Base-by-base conservation (phyloP, 2,113 vertebrate species). In the Sporophila hypoxantha region DNA sequence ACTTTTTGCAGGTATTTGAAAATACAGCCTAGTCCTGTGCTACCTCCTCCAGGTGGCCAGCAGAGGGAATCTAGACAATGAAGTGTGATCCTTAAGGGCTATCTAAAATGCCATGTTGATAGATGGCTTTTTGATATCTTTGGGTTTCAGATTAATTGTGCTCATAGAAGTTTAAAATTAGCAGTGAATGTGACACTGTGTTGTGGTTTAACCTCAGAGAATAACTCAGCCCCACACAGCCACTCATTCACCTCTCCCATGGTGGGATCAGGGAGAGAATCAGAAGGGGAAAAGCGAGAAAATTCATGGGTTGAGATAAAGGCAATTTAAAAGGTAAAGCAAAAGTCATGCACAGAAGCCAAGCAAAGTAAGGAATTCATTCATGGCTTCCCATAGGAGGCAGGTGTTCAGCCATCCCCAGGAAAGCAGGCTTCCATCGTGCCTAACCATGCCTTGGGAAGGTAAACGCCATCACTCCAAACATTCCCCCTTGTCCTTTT, bases 21-120 rank as follows among this genome's bases (percentile, higher is more conserved):
- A 87, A 65, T 39, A 11, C 37, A 77, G 19, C 22, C 34, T 39
- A 50, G 30, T 69, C 27, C 23, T 91, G 71, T 76, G 60, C 42
- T 82, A 50, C n/a, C 57, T 90, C 39, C 65, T 81, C 29, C 41
- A 46, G 39, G 47, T 85, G 85, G 46, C 76, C 85, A 76, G 44
- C 47, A 83, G 85, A 83, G 80, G 76, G 41, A 83, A 87, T 69
- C 64, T 34, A 39, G 68, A 60, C 49, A 77, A 65, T 22, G 32
- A 82, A 73, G 15, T 32, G 26, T 61, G 50, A 61, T 84, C 17
- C 49, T 70, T 67, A 47, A 90, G 60, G n/a, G 34, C 26, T 4
- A 5, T 77, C 49, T 89, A 32, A 85, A 89, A 56, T 47, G 53
- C 59, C 18, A 2, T 57, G 19, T 60, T 90, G 66, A 80, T 60